A percentile compares a stretch with the other conserved stretches of the same genome.
Evolutionary conservation across 2,888 invertebrate genomes (phyloP).

Genomic region (Andrena fulva): DNA sequence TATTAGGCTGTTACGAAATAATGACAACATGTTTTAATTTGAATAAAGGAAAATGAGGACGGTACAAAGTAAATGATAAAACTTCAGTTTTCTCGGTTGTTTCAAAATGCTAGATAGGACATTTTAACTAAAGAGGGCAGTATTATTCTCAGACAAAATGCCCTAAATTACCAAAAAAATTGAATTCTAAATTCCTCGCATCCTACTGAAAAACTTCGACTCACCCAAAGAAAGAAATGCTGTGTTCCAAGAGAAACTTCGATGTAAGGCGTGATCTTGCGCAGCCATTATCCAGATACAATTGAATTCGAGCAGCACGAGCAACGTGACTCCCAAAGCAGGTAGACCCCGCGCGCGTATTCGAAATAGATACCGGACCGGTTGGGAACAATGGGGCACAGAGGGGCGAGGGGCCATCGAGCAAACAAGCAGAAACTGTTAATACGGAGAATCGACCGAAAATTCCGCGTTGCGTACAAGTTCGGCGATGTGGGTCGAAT

Average conservation of each 20-base stretch:
- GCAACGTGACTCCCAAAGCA: conserved; percentile 3
- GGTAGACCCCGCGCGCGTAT: conserved; percentile 17
- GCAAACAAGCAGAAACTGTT: conserved; percentile 75
- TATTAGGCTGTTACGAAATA: too few relatives aligned
- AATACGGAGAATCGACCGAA: conserved; percentile 72
- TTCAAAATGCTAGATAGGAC: too few relatives aligned
- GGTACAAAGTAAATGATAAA: too few relatives aligned
- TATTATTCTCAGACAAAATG: too few relatives aligned
- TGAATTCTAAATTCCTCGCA: too few relatives aligned
- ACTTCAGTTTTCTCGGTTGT: too few relatives aligned
- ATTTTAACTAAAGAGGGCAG: too few relatives aligned
- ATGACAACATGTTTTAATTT: too few relatives aligned
- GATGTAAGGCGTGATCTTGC: background rate
- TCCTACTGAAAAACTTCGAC: too few relatives aligned
- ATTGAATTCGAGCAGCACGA: background rate
- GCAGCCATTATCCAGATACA: background rate
- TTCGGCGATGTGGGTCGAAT: conserved; percentile 75
- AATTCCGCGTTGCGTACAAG: conserved; percentile 70
- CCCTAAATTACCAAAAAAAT: background rate
- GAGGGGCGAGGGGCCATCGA: conserved; percentile 30
- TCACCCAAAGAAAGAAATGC: too few relatives aligned
- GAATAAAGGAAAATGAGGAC: too few relatives aligned
- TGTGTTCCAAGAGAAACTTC: background rate
- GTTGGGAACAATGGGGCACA: conserved; percentile 38
- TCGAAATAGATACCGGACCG: conserved; percentile 48